Conservation (phyloP, 2,888 invertebrate species). For the Drosophila recens region DNA sequence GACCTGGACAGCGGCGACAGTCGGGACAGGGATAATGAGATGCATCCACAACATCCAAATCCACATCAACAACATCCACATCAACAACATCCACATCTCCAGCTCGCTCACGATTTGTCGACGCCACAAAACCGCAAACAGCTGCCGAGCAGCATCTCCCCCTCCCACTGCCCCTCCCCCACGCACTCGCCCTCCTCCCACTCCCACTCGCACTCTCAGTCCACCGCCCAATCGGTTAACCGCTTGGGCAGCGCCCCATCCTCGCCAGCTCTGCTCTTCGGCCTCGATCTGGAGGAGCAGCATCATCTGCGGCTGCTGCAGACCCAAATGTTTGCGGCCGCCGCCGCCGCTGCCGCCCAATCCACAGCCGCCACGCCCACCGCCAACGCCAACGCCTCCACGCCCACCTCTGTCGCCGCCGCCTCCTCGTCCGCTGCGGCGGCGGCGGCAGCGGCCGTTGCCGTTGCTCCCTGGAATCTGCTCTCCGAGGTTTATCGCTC, state of each 20-base stretch:
- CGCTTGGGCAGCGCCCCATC: neutral
- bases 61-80: neutral
- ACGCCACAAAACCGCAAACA: constrained; percentile 15
- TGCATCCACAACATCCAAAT: neutral
- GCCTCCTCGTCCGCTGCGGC: constrained; percentile 23
- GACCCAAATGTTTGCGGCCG: constrained; percentile 83
- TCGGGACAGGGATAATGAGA: constrained; percentile 10
- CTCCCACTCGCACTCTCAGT: neutral
- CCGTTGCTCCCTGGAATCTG: constrained; percentile 77
- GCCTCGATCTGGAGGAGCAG: constrained; percentile 73
- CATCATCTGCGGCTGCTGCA: constrained; percentile 79
- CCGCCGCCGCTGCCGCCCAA: constrained; percentile 77
- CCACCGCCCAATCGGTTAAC: constrained; percentile 1
- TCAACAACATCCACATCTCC: neutral
- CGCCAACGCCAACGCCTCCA: constrained; percentile 16
- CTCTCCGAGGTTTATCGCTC: constrained; percentile 85
- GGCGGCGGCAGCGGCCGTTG: constrained; percentile 17
- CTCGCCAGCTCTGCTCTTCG: constrained; percentile 46
- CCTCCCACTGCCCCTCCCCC: neutral
- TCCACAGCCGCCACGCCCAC: constrained; percentile 23
- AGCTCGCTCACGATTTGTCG: constrained; percentile 40
- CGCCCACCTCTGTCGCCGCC: constrained; percentile 9
- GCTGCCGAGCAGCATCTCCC: neutral
- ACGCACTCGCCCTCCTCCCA: neutral
- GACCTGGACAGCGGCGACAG: constrained; percentile 56